A percentile compares a stretch with the other conserved stretches of the same genome.
Conservation (phyloP, 2,888 invertebrate species). For the Chelonus formosanus region DNA sequence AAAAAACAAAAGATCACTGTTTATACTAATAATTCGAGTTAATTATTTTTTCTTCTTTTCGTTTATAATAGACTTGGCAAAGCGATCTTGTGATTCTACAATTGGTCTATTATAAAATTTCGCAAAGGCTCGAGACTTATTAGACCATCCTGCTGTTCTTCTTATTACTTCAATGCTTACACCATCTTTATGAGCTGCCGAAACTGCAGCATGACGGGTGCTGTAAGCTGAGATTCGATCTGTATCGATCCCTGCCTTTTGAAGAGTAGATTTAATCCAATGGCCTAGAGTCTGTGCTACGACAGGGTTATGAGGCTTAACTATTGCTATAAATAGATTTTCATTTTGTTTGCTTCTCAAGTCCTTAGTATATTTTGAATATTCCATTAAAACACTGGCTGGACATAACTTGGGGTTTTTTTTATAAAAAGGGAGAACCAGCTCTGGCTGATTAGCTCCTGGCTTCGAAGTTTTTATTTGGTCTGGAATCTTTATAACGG, state of each 20-base stretch:
- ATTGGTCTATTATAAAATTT: slow-evolving; percentile 18
- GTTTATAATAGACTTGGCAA: no score
- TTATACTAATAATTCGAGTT: no score
- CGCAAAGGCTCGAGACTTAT: slow-evolving; percentile 18
- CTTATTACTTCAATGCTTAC: slow-evolving; percentile 26
- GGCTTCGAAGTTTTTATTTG: slow-evolving; percentile 35
- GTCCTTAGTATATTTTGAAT: slow-evolving; percentile 29
- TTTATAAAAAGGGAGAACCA: slow-evolving; percentile 27
- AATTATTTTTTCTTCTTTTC: no score
- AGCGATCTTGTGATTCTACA: no score
- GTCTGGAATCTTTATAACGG: slow-evolving; percentile 33
- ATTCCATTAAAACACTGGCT: slow-evolving; percentile 24
- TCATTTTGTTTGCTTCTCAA: slow-evolving; percentile 15
- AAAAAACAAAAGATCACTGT: no score
- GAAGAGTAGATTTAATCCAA: slow-evolving; percentile 32
- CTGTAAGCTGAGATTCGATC: slow-evolving; percentile 34
- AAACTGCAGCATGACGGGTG: slow-evolving; percentile 33
- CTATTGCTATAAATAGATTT: slow-evolving; percentile 24
- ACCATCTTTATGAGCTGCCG: slow-evolving; percentile 26
- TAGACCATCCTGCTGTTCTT: slow-evolving; percentile 26
- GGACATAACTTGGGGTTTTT: slow-evolving; percentile 24
- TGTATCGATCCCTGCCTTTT: slow-evolving; percentile 34
- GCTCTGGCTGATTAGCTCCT: slow-evolving; percentile 30
- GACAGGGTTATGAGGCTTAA: slow-evolving; percentile 26
- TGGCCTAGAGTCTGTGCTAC: slow-evolving; percentile 34